Evolutionary conservation across 2,797 vertebrate species (phyloP).

Genomic region (Siniperca scherzeri): DNA sequence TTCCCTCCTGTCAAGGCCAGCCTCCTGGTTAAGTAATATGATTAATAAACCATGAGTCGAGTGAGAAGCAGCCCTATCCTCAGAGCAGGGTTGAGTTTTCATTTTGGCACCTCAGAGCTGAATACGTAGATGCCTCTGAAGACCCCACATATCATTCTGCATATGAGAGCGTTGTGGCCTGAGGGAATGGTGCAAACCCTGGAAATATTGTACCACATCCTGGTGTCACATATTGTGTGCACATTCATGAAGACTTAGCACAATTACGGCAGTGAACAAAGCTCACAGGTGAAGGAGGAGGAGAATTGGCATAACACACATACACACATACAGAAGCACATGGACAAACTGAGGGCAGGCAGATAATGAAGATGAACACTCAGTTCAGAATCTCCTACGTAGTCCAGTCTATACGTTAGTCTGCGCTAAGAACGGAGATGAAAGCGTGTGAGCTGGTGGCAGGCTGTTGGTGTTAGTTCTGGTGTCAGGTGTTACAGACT

Average conservation of each 20-base stretch:
- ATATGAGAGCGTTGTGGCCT: not conserved
- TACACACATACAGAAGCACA: not conserved
- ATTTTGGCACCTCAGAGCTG: constrained; percentile 54
- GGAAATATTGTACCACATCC: constrained; percentile 28
- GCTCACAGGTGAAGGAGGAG: constrained; percentile 17
- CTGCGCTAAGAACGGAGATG: constrained; percentile 53
- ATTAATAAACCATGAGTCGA: constrained; percentile 58
- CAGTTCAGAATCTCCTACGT: not conserved
- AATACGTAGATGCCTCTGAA: constrained; percentile 32
- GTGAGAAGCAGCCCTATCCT: constrained; percentile 19
- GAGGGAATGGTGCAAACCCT: constrained; percentile 50
- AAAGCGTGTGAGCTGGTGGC: constrained; percentile 46
- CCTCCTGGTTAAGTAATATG: constrained; percentile 48
- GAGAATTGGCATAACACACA: not conserved
- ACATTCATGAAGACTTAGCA: constrained; percentile 36
- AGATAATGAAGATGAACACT: constrained; percentile 47
- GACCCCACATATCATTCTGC: constrained; percentile 18
- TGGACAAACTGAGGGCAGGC: not conserved
- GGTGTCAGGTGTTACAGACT: constrained; percentile 62
- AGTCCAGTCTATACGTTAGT: not conserved
- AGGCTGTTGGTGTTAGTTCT: constrained; percentile 52
- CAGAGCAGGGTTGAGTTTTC: constrained; percentile 50
- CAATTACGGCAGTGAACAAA: constrained; percentile 17
- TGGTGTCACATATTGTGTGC: constrained; percentile 29
- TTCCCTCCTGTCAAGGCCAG: constrained; percentile 35